These are phyloP conservation scores for Monopis laevigella DNA, from an alignment of 2,888 invertebrate species.

Conservation along the genomic window DNA sequence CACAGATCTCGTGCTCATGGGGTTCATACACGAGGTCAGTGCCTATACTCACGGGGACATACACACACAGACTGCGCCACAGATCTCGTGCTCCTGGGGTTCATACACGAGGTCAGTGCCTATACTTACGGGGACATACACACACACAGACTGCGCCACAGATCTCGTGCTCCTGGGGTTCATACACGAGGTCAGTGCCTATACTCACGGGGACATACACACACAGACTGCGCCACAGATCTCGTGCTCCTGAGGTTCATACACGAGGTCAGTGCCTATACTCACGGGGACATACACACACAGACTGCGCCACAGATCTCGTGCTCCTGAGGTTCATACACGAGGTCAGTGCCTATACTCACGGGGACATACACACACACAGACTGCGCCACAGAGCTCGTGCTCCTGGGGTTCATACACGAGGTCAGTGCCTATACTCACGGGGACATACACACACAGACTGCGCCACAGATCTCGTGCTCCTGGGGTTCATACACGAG, in stretches of 20 bases:
- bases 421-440: slow-evolving; percentile 56
- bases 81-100: neutral
- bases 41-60: too few relatives aligned
- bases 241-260: slow-evolving; percentile 97
- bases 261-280: too few relatives aligned
- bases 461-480: slow-evolving; percentile 88
- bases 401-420: slow-evolving; percentile 97
- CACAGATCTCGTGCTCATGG: neutral
- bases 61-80: neutral
- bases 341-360: too few relatives aligned
- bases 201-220: neutral
- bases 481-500: slow-evolving; percentile 92
- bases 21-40: neutral
- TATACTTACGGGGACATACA: too few relatives aligned
- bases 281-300: too few relatives aligned
- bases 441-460: neutral
- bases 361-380: too few relatives aligned
- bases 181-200: slow-evolving; percentile 84
- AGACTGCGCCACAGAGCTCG: slow-evolving; percentile 90
- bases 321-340: too few relatives aligned
- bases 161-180: slow-evolving; percentile 97
- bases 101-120: neutral
- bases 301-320: too few relatives aligned
- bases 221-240: slow-evolving; percentile 76
- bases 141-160: slow-evolving; percentile 69